Conservation (phyloP, 2,797 vertebrate genomes). For the Sarcoramphus papa region DNA sequence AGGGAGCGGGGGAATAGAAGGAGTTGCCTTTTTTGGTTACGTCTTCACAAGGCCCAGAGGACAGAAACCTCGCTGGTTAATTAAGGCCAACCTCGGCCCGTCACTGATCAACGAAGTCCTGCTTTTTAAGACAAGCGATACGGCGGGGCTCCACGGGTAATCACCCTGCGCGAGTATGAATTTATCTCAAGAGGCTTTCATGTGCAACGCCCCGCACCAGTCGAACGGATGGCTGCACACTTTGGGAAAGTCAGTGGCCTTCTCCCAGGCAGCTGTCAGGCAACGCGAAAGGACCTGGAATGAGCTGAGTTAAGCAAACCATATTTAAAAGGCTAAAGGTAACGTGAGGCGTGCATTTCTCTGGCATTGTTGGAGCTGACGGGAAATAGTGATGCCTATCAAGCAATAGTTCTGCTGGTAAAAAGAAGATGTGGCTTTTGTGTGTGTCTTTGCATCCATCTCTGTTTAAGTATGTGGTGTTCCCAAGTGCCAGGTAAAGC, state of each 20-base stretch:
- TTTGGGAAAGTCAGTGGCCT: constrained; percentile 72
- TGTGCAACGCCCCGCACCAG: constrained; percentile 42
- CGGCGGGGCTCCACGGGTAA: constrained; percentile 51
- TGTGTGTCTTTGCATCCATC: background rate
- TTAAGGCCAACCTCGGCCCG: constrained; percentile 26
- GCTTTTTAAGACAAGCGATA: constrained; percentile 46
- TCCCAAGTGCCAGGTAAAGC: background rate
- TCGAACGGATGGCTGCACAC: constrained; percentile 73
- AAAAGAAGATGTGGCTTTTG: background rate
- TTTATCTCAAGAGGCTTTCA: constrained; percentile 74
- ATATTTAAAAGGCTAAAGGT: constrained; percentile 70
- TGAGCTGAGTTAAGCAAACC: constrained; percentile 75
- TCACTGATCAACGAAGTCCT: constrained; percentile 34
- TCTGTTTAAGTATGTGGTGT: background rate
- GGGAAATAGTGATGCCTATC: constrained; percentile 56
- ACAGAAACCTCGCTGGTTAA: constrained; percentile 37
- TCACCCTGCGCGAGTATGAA: constrained; percentile 57
- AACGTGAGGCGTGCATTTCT: background rate
- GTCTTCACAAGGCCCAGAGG: constrained; percentile 25
- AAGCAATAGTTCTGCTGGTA: background rate
- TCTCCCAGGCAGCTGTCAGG: constrained; percentile 77
- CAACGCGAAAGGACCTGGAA: constrained; percentile 66
- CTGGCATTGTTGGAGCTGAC: background rate
- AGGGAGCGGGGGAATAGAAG: background rate
- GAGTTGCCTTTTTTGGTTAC: constrained; percentile 35